Percentiles rank a stretch among this genome's conserved stretches.
These are phyloP conservation scores for Anoplophora glabripennis DNA, from an alignment of 1,140 invertebrate species.

Conservation along the genomic window DNA sequence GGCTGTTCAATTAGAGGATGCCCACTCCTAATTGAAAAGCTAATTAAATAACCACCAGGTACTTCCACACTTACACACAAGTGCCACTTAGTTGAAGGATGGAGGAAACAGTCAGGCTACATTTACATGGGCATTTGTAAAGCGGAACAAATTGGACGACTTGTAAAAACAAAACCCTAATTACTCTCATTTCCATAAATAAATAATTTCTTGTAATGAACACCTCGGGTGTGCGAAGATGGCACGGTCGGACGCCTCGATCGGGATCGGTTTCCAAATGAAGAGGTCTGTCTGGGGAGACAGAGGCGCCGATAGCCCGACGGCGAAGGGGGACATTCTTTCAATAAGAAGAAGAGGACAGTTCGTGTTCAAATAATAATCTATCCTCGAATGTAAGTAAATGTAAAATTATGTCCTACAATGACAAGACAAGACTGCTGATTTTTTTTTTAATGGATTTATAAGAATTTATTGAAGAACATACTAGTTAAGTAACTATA, in stretches of 20 bases:
- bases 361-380: too few species aligned
- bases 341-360: too few species aligned
- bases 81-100: constrained; percentile 20
- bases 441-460: too few species aligned
- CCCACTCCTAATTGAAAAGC: constrained; percentile 12
- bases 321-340: too few species aligned
- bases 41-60: constrained; percentile 20
- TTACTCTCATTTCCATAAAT: constrained; percentile 29
- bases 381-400: too few species aligned
- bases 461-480: too few species aligned
- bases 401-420: too few species aligned
- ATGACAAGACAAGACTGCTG: too few species aligned
- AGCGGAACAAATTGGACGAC: constrained; percentile 25
- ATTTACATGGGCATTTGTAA: constrained; percentile 21
- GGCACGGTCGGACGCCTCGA: constrained; percentile 24
- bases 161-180: constrained; percentile 26
- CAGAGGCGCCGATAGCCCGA: too few species aligned
- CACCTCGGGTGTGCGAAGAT: constrained; percentile 31
- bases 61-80: constrained; percentile 14
- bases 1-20: constrained; percentile 7
- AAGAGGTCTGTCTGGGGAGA: too few species aligned
- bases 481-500: too few species aligned
- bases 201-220: constrained; percentile 30
- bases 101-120: constrained; percentile 13
- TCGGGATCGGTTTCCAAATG: too few species aligned